Base-by-base conservation (phyloP, 1,140 invertebrate genomes). In the Xylocopa sonorina region DNA sequence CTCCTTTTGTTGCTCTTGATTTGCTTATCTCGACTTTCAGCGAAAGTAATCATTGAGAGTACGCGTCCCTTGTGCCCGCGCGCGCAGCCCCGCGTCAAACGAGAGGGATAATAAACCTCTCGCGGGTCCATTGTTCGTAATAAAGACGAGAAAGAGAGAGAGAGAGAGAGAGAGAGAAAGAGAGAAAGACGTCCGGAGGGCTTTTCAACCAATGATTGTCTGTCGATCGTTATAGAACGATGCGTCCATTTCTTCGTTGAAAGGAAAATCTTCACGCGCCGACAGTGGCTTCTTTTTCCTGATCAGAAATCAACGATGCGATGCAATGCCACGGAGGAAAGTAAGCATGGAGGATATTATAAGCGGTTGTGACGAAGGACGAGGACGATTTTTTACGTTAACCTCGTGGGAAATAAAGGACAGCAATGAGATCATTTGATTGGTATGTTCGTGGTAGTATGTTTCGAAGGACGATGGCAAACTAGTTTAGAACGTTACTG, bases 101-200 rank as follows among this genome's bases (percentile, higher is more conserved):
- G 66, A 76, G 66, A n/a, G 60, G 27, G 29, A 85, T 85, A 85
- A 85, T 85, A 81, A 81, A 84, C 83, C 71, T 75, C 78, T 84
- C 55, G 71, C 53, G 81, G 43, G 51, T 81, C 66, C 62, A 84
- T 84, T 84, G 83, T 84, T 84, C 67, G 83, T 84, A 80, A 83
- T 78, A 73, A 73, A 83, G 81, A 78, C 76, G 76, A 60, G 77
- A 60, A 77, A 66, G 71, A 53, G n/a, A n/a, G n/a, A n/a, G n/a
- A n/a, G n/a, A n/a, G n/a, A n/a, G n/a, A n/a, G n/a, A n/a, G n/a
- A n/a, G n/a, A n/a, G n/a, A n/a, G n/a, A n/a, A n/a, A n/a, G n/a
- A n/a, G 81, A 58, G 77, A 60, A 77, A 66, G 71, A 51, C 63
- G 55, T 67, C 24, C 41, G 2, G 9, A 46, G 16, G 51, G 38